A percentile compares a stretch with the other conserved stretches of the same genome.
These are phyloP conservation scores for Watsonalla binaria DNA, from an alignment of 2,888 invertebrate genomes.

Conservation along the genomic window DNA sequence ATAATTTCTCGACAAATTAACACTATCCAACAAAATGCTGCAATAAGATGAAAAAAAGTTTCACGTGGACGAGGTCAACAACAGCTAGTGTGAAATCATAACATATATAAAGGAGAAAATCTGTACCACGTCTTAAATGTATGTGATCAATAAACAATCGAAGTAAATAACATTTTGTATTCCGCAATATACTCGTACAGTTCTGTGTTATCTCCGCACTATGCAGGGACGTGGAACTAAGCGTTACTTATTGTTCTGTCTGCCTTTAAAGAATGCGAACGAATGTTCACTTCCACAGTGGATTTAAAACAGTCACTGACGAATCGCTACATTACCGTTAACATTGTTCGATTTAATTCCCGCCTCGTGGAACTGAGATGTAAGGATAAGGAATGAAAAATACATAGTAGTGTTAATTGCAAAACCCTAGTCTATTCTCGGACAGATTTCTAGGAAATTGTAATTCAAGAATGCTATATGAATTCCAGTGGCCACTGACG, in stretches of 20 bases:
- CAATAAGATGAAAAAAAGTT: no score
- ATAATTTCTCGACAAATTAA: no score
- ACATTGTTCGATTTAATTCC: conserved; percentile 59
- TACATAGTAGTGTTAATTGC: conserved; percentile 27
- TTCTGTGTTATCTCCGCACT: conserved; percentile 20
- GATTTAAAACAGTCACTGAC: conserved; percentile 66
- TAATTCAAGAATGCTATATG: conserved; percentile 13
- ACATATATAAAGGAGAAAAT: no score
- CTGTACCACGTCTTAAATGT: neutral
- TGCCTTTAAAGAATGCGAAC: conserved; percentile 48
- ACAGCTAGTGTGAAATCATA: no score
- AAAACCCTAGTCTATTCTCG: conserved; percentile 11
- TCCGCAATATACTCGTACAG: conserved; percentile 1
- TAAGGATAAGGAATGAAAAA: conserved; percentile 41
- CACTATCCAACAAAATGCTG: no score
- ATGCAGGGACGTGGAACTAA: conserved; percentile 41
- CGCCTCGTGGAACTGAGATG: conserved; percentile 30
- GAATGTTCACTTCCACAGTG: conserved; percentile 53
- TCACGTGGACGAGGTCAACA: no score
- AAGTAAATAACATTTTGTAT: conserved; percentile 15
- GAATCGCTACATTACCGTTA: conserved; percentile 65
- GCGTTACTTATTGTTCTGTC: conserved; percentile 60
- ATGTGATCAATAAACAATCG: neutral
- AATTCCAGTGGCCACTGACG: neutral
- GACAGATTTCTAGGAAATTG: conserved; percentile 3